A percentile compares a stretch with the other conserved stretches of the same genome.
Evolutionary conservation across 2,113 vertebrate genomes (phyloP).

Genomic region (Sphaerodactylus townsendi): DNA sequence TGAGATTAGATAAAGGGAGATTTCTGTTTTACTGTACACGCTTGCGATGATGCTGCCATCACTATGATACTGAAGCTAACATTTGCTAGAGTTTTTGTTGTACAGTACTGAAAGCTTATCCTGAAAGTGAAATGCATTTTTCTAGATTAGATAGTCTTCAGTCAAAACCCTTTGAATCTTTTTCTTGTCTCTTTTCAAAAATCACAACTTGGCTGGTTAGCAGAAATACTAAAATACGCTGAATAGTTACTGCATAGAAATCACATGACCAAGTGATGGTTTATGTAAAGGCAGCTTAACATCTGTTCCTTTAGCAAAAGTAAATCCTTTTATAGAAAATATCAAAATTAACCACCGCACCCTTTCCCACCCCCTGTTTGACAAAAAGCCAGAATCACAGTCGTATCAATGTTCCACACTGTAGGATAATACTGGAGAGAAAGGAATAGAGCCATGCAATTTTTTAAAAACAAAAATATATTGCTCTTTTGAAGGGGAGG

Average conservation of each 20-base stretch:
- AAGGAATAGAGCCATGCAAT: constrained; percentile 73
- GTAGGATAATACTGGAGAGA: constrained; percentile 60
- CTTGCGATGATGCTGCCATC: constrained; percentile 43
- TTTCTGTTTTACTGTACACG: constrained; percentile 17
- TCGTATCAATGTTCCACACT: constrained; percentile 72
- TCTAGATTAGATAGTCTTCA: constrained; percentile 42
- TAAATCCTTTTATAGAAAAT: constrained; percentile 3
- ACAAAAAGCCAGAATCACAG: constrained; percentile 58
- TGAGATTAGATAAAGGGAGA: constrained; percentile 32
- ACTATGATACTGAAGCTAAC: constrained; percentile 25
- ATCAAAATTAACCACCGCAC: constrained; percentile 43
- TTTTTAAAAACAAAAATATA: constrained; percentile 45
- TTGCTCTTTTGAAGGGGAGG: constrained; percentile 62
- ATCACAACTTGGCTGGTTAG: constrained; percentile 53
- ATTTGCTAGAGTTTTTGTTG: constrained; percentile 39
- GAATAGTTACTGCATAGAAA: constrained; percentile 58
- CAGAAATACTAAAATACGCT: constrained; percentile 57
- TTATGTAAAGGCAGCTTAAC: background rate
- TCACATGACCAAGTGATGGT: constrained; percentile 34
- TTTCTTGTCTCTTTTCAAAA: constrained; percentile 1
- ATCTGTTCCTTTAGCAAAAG: constrained; percentile 53
- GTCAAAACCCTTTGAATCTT: constrained; percentile 30
- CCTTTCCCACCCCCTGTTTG: constrained; percentile 55
- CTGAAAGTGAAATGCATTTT: constrained; percentile 46
- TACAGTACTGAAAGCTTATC: constrained; percentile 15